These are phyloP conservation scores for Leptinotarsa juncta DNA, from an alignment of 2,888 invertebrate genomes.

Conservation along the genomic window DNA sequence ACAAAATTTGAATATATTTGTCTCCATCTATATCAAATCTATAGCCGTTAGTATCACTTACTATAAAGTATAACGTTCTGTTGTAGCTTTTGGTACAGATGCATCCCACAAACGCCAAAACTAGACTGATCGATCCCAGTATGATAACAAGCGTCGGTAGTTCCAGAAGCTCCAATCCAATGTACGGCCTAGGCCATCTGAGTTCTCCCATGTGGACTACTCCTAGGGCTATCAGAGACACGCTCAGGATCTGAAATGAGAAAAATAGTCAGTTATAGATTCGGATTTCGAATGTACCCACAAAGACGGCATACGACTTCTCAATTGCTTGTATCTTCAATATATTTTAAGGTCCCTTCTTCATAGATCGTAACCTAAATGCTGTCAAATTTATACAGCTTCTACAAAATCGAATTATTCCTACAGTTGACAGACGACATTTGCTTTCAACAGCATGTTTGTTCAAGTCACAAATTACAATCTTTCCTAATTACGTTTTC, in stretches of 20 bases:
- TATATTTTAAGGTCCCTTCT: too few species aligned
- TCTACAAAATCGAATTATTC: too few species aligned
- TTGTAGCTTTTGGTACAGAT: slow-evolving; percentile 52
- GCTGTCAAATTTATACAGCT: too few species aligned
- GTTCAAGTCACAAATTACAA: too few species aligned
- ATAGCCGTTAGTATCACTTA: slow-evolving; percentile 36
- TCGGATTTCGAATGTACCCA: too few species aligned
- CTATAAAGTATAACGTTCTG: slow-evolving; percentile 46
- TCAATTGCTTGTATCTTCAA: too few species aligned
- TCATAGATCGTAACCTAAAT: too few species aligned
- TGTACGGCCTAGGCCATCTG: slow-evolving; percentile 50
- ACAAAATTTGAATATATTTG: not conserved
- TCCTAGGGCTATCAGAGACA: slow-evolving; percentile 53
- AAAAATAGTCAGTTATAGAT: too few species aligned
- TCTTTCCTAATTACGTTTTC: too few species aligned
- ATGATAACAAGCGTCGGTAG: slow-evolving; percentile 75
- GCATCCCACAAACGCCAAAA: slow-evolving; percentile 52
- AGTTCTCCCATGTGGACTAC: slow-evolving; percentile 52
- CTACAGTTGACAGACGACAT: too few species aligned
- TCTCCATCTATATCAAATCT: not conserved
- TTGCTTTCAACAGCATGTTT: too few species aligned
- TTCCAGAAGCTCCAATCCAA: slow-evolving; percentile 58
- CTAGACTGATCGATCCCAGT: slow-evolving; percentile 72
- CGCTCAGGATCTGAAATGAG: slow-evolving; percentile 52
- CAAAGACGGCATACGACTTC: too few species aligned